These are phyloP conservation scores for Nyctibius bracteatus DNA, from an alignment of 2,113 vertebrate species.

Conservation along the genomic window DNA sequence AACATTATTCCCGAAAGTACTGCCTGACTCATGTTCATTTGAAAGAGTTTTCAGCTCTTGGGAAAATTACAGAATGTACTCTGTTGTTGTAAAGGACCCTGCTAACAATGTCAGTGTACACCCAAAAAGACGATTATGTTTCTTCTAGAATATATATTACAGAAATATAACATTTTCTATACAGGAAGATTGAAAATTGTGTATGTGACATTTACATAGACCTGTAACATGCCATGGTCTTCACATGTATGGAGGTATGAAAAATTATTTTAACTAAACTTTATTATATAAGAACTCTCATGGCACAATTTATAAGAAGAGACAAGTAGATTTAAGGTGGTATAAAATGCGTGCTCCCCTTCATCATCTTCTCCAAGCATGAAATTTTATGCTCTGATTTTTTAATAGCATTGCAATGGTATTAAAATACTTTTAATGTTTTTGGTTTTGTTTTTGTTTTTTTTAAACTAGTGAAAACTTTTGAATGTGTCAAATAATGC, in stretches of 20 bases:
- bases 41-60: constrained; percentile 44
- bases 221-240: background rate
- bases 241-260: background rate
- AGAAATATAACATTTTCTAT: background rate
- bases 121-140: background rate
- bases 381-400: background rate
- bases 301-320: background rate
- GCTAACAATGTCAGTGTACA: background rate
- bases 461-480: background rate
- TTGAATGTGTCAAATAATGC: background rate
- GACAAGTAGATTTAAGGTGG: background rate
- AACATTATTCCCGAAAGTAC: background rate
- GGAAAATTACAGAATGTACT: constrained; percentile 53
- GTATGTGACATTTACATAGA: background rate
- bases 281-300: background rate
- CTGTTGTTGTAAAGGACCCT: background rate
- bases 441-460: background rate
- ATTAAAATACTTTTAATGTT: background rate
- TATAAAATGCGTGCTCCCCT: background rate
- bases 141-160: constrained; percentile 6
- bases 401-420: background rate
- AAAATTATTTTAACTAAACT: background rate
- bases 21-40: constrained; percentile 55
- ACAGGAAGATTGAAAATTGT: background rate
- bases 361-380: background rate